Evolutionary conservation across 2,888 invertebrate species (phyloP).

Genomic region (Xanthorhoe designata): DNA sequence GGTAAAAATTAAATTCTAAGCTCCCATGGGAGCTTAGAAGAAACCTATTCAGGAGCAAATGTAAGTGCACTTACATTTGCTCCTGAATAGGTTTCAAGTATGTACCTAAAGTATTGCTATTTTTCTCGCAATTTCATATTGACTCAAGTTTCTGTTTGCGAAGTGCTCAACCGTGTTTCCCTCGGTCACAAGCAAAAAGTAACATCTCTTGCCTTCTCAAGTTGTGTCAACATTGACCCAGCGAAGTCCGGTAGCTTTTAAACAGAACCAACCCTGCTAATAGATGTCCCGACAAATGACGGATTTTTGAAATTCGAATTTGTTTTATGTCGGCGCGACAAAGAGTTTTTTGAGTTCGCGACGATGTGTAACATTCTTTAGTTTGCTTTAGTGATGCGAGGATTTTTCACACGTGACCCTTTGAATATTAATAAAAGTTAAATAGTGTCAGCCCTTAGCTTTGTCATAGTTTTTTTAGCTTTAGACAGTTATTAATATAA

Average conservation of each 20-base stretch:
- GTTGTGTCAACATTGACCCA: conserved; percentile 70
- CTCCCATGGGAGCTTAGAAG: not conserved
- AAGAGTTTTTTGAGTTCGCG: conserved; percentile 43
- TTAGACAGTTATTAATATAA: no score
- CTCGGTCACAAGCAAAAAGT: conserved; percentile 26
- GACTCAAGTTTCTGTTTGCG: conserved; percentile 9
- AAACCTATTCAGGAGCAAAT: not conserved
- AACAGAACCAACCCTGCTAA: conserved; percentile 75
- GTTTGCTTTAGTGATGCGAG: conserved; percentile 4
- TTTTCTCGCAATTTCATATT: not conserved
- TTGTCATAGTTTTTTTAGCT: not conserved
- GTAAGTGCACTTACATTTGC: not conserved
- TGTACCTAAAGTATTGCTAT: not conserved
- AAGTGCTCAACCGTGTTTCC: conserved; percentile 13
- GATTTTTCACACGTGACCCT: conserved; percentile 2
- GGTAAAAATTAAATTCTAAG: not conserved
- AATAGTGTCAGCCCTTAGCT: not conserved
- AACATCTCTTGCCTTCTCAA: conserved; percentile 54
- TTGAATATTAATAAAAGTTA: not conserved
- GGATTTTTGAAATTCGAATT: conserved; percentile 49
- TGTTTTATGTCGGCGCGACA: conserved; percentile 36
- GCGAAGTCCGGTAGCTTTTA: conserved; percentile 82
- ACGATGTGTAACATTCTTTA: conserved; percentile 52
- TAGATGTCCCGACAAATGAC: conserved; percentile 69
- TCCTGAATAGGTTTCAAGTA: not conserved